Evolutionary conservation across 2,797 vertebrate genomes (phyloP).

Genomic region (Cheracebus regulus): DNA sequence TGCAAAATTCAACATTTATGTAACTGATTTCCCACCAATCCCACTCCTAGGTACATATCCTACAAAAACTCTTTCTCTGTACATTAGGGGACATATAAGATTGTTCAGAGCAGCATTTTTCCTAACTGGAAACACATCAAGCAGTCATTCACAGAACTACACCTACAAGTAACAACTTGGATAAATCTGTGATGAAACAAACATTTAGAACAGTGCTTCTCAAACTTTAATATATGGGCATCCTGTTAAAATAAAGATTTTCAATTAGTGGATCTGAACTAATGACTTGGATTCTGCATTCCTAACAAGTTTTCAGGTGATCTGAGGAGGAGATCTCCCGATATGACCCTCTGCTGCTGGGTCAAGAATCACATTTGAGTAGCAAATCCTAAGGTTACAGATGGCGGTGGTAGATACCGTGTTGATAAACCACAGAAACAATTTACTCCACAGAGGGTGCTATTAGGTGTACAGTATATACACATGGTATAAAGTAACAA

Average conservation of each 20-base stretch:
- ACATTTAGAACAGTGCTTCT: not conserved
- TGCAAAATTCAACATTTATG: slow-evolving; percentile 14
- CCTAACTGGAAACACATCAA: not conserved
- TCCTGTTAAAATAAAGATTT: not conserved
- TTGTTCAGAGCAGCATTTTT: not conserved
- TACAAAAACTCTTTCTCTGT: not conserved
- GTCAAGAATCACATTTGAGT: not conserved
- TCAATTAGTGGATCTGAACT: not conserved
- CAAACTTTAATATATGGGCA: not conserved
- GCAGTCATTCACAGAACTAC: not conserved
- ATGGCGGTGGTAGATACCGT: not conserved
- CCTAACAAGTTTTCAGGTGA: not conserved
- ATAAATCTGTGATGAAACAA: not conserved
- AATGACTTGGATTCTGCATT: not conserved
- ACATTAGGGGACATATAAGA: not conserved
- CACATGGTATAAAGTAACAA: not conserved
- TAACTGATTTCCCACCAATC: not conserved
- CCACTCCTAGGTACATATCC: not conserved
- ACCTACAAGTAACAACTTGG: not conserved
- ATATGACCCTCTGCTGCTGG: not conserved
- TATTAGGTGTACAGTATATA: not conserved
- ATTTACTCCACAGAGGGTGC: not conserved
- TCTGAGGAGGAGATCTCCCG: not conserved
- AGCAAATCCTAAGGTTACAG: not conserved
- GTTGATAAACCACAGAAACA: not conserved